Percentiles rank a stretch among this genome's conserved stretches.
These are phyloP conservation scores for Bombus affinis DNA, from an alignment of 1,140 invertebrate species.

Conservation along the genomic window DNA sequence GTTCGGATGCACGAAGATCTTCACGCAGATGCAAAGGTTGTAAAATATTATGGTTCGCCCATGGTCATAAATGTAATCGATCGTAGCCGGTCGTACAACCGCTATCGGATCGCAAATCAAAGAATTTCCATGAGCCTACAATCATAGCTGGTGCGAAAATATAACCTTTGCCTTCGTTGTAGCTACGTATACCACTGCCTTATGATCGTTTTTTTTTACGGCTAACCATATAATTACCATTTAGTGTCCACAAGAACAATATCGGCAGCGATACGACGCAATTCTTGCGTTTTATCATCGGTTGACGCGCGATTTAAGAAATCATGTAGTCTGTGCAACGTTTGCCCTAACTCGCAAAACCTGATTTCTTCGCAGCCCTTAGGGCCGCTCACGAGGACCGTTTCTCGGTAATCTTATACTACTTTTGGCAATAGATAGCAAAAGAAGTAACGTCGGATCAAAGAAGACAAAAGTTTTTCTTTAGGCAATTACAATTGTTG, in stretches of 20 bases:
- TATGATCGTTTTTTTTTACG: neutral
- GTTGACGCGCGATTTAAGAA: neutral
- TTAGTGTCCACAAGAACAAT: neutral
- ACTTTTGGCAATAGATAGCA: neutral
- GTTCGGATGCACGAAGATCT: neutral
- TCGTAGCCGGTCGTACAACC: conserved; percentile 21
- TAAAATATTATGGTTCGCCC: conserved; percentile 42
- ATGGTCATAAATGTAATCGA: conserved; percentile 53
- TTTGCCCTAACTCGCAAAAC: conserved; percentile 4
- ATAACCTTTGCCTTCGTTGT: neutral
- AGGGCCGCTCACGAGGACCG: neutral
- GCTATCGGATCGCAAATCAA: conserved; percentile 26
- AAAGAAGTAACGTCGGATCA: conserved; percentile 31
- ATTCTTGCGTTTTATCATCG: conserved; percentile 35
- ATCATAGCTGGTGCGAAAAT: neutral
- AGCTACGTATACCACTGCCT: neutral
- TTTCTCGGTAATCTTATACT: neutral
- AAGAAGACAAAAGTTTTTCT: conserved; percentile 27
- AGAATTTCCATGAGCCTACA: conserved; percentile 45
- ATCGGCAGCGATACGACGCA: neutral
- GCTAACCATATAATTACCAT: conserved; percentile 32
- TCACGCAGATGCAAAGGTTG: conserved; percentile 39
- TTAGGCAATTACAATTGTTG: conserved; percentile 20
- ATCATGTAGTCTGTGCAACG: neutral
- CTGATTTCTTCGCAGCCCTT: neutral